Evolutionary conservation across 1,140 invertebrate genomes (phyloP).

Genomic region (Eupristina koningsbergeri): DNA sequence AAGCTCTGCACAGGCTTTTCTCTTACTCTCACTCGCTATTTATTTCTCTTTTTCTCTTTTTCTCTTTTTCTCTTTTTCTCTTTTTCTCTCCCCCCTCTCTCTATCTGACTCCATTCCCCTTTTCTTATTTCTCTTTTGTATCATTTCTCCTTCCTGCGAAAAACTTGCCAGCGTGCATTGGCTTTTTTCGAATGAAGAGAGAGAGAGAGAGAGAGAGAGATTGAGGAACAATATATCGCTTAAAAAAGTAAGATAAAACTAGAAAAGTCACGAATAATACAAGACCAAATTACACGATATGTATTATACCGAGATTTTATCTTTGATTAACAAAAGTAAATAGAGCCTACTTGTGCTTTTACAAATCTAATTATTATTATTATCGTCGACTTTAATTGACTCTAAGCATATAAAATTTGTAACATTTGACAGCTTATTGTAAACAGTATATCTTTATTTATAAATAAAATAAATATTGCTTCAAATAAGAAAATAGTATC

Average conservation of each 20-base stretch:
- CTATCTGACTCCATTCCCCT: neutral
- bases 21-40: neutral
- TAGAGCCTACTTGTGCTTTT: neutral
- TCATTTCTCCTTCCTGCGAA: constrained; percentile 20
- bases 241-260: constrained; percentile 18
- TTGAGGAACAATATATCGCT: neutral
- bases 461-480: neutral
- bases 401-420: no score
- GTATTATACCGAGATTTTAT: neutral
- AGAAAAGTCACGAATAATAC: constrained; percentile 27
- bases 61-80: constrained; percentile 12
- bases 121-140: neutral
- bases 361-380: no score
- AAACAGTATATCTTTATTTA: no score
- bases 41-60: neutral
- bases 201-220: neutral
- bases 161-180: constrained; percentile 43
- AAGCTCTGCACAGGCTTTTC: constrained; percentile 28
- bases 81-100: neutral
- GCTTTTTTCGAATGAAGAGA: constrained; percentile 27
- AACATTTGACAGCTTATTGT: no score
- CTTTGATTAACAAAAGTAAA: neutral
- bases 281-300: neutral
- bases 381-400: no score
- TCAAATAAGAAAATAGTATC: neutral